A percentile compares a stretch with the other conserved stretches of the same genome.
These are phyloP conservation scores for Seladonia tumulorum DNA, from an alignment of 2,888 invertebrate genomes.

Conservation along the genomic window DNA sequence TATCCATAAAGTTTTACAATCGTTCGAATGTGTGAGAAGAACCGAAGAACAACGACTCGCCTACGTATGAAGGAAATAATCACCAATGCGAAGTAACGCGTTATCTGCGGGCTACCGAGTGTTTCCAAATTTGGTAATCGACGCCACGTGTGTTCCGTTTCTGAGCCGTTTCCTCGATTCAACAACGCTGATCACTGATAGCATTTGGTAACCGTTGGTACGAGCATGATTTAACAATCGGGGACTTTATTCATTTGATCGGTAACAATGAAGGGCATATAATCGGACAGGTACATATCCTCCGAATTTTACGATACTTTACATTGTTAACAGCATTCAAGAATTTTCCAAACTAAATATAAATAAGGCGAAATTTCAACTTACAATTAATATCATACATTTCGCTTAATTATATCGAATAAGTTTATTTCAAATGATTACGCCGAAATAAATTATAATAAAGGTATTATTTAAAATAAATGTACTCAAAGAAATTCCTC, in stretches of 20 bases:
- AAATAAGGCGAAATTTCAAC: too few relatives aligned
- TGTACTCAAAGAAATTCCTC: too few relatives aligned
- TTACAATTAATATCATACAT: too few relatives aligned
- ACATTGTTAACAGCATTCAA: too few relatives aligned
- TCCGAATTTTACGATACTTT: background rate
- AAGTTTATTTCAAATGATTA: too few relatives aligned
- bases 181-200: background rate
- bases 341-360: too few relatives aligned
- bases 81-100: background rate
- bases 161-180: background rate
- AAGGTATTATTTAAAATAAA: too few relatives aligned
- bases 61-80: background rate
- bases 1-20: background rate
- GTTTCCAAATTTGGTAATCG: background rate
- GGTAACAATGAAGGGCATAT: background rate
- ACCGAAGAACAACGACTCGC: background rate
- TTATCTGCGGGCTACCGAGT: background rate
- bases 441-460: too few relatives aligned
- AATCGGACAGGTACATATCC: background rate
- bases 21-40: background rate
- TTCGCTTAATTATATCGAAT: too few relatives aligned
- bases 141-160: background rate
- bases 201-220: background rate
- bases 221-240: background rate
- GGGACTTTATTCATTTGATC: background rate